A percentile compares a stretch with the other conserved stretches of the same genome.
These are phyloP conservation scores for Irena cyanogastra DNA, from an alignment of 2,113 vertebrate species.

Conservation along the genomic window DNA sequence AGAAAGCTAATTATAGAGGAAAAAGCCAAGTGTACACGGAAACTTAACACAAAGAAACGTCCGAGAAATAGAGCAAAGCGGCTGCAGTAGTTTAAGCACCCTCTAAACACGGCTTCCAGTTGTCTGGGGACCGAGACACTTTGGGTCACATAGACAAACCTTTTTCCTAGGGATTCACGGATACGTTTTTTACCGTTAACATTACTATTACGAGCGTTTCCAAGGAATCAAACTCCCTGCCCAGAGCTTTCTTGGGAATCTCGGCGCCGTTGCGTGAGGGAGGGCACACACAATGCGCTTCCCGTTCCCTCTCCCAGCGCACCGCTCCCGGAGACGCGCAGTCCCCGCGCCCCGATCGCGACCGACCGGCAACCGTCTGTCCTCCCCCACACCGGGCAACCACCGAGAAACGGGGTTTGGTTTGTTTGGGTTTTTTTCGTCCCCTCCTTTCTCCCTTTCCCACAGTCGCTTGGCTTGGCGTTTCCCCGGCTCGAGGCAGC, in stretches of 20 bases:
- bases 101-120: not conserved
- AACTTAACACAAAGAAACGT: not conserved
- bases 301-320: not conserved
- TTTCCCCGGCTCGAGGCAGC: not conserved
- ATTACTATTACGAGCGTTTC: not conserved
- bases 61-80: not conserved
- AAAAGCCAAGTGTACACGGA: constrained; percentile 15
- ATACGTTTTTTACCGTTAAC: not conserved
- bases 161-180: not conserved
- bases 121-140: not conserved
- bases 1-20: constrained; percentile 41
- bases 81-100: not conserved
- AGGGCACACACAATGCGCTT: not conserved
- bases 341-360: not conserved
- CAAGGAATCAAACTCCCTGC: not conserved
- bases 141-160: not conserved
- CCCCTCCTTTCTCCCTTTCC: not conserved
- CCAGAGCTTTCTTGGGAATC: not conserved
- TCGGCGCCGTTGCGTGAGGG: not conserved
- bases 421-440: fast-evolving
- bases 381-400: not conserved
- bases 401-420: not conserved
- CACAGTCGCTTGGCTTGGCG: not conserved
- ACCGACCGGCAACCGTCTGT: not conserved
- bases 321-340: not conserved